A percentile compares a stretch with the other conserved stretches of the same genome.
Evolutionary conservation across 1,140 invertebrate species (phyloP).

Genomic region (Drosophila fuyamai): DNA sequence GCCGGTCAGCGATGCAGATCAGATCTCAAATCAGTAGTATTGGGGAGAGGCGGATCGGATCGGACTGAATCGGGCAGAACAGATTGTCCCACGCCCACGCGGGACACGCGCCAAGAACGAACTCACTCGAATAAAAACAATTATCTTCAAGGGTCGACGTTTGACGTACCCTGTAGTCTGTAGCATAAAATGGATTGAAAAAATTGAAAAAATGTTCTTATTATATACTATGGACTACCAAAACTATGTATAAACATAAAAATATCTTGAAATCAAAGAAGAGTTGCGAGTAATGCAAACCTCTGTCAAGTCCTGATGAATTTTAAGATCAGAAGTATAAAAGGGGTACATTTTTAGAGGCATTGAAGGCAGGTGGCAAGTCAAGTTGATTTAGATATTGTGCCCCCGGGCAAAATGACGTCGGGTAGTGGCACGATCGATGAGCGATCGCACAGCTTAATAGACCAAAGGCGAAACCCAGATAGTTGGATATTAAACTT

Average conservation of each 20-base stretch:
- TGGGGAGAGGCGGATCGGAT: neutral
- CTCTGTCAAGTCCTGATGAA: too few species aligned
- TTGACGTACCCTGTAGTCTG: conserved; percentile 4
- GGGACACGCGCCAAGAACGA: conserved; percentile 73
- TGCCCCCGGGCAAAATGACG: conserved; percentile 14
- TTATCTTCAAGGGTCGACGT: neutral
- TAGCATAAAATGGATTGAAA: neutral
- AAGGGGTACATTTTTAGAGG: neutral
- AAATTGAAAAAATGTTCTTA: too few species aligned
- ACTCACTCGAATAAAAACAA: conserved; percentile 9
- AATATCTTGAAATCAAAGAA: too few species aligned
- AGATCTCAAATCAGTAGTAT: conserved; percentile 28
- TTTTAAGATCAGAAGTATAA: too few species aligned
- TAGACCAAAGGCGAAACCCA: conserved; percentile 10
- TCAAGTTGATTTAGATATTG: conserved; percentile 33
- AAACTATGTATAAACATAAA: neutral
- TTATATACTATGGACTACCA: neutral
- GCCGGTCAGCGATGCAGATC: conserved; percentile 58
- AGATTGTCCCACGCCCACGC: conserved; percentile 75
- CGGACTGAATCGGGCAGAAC: conserved; percentile 25
- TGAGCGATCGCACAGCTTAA: neutral
- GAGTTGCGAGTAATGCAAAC: too few species aligned
- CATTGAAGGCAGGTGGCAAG: conserved; percentile 20
- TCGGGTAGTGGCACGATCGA: conserved; percentile 14
- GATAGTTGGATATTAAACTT: conserved; percentile 40